Percentiles rank a stretch among this genome's conserved stretches.
These are phyloP conservation scores for Philotrypesis tridentata DNA, from an alignment of 1,140 invertebrate species.

Conservation along the genomic window DNA sequence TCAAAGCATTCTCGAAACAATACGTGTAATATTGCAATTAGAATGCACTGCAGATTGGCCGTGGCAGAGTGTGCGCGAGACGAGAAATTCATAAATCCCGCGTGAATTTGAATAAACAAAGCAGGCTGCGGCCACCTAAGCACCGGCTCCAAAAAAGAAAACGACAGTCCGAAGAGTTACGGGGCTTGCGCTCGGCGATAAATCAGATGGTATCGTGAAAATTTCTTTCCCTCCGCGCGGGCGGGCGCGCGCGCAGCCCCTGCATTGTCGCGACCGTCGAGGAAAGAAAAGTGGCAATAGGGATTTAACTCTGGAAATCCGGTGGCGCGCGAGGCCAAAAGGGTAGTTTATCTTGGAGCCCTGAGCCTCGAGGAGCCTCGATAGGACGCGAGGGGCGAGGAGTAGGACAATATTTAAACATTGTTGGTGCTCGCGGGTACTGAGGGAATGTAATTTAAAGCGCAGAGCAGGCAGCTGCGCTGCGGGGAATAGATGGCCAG, in stretches of 20 bases:
- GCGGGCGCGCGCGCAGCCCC: background rate
- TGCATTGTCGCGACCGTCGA: background rate
- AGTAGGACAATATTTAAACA: slow-evolving; percentile 64
- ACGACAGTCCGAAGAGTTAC: slow-evolving; percentile 31
- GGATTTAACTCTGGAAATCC: slow-evolving; percentile 45
- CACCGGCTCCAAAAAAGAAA: background rate
- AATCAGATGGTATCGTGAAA: slow-evolving; percentile 49
- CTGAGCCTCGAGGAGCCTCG: slow-evolving; percentile 47
- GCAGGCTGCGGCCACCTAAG: too few relatives aligned
- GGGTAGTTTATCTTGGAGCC: slow-evolving; percentile 57
- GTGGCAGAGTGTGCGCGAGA: background rate
- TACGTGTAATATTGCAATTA: too few relatives aligned
- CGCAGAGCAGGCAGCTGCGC: too few relatives aligned
- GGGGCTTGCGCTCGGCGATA: slow-evolving; percentile 29
- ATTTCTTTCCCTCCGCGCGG: slow-evolving; percentile 31
- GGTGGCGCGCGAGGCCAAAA: slow-evolving; percentile 36
- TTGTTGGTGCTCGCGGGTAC: too few relatives aligned
- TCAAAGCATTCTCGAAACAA: background rate
- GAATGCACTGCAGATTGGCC: background rate
- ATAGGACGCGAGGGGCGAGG: too few relatives aligned
- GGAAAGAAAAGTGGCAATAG: slow-evolving; percentile 34
- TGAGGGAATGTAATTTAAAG: too few relatives aligned
- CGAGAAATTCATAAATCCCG: slow-evolving; percentile 16
- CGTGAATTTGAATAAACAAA: slow-evolving; percentile 16
- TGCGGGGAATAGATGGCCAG: too few relatives aligned